Evolutionary conservation across 2,797 vertebrate species (phyloP).

Genomic region (Characodon lateralis): DNA sequence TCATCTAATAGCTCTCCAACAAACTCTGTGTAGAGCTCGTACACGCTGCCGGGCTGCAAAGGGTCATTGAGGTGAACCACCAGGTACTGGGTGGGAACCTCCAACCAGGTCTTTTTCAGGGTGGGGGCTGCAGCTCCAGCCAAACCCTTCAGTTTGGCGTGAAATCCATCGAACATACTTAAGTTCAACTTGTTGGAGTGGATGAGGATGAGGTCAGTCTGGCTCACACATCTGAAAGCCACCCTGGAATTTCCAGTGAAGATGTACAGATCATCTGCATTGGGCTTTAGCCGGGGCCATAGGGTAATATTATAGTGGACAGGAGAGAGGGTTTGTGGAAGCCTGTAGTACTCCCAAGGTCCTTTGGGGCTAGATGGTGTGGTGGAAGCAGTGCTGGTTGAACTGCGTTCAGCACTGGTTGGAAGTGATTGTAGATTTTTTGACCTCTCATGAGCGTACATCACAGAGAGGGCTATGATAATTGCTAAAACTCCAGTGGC

Average conservation of each 20-base stretch:
- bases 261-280: conserved; percentile 48
- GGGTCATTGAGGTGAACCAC: conserved; percentile 76
- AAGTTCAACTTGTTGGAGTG: conserved; percentile 91
- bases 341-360: conserved; percentile 73
- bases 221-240: conserved; percentile 61
- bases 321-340: conserved; percentile 60
- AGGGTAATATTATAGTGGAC: conserved; percentile 65
- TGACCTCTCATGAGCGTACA: conserved; percentile 85
- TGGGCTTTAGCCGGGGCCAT: conserved; percentile 60
- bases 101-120: conserved; percentile 62
- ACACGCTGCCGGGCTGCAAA: conserved; percentile 61
- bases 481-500: conserved; percentile 75
- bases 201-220: conserved; percentile 81
- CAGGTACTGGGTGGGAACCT: conserved; percentile 84
- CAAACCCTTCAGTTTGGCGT: conserved; percentile 32
- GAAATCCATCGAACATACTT: conserved; percentile 40
- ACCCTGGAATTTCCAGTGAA: conserved; percentile 64
- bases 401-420: conserved; percentile 12
- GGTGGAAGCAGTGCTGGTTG: conserved; percentile 65
- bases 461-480: conserved; percentile 87
- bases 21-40: conserved; percentile 80
- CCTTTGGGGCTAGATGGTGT: conserved; percentile 71
- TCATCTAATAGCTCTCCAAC: conserved; percentile 86
- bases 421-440: conserved; percentile 44
- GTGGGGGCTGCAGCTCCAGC: neutral